A percentile compares a stretch with the other conserved stretches of the same genome.
Evolutionary conservation across 35 echinoderm and acorn worm genomes (phyloP).

Genomic region (Acanthaster planci): DNA sequence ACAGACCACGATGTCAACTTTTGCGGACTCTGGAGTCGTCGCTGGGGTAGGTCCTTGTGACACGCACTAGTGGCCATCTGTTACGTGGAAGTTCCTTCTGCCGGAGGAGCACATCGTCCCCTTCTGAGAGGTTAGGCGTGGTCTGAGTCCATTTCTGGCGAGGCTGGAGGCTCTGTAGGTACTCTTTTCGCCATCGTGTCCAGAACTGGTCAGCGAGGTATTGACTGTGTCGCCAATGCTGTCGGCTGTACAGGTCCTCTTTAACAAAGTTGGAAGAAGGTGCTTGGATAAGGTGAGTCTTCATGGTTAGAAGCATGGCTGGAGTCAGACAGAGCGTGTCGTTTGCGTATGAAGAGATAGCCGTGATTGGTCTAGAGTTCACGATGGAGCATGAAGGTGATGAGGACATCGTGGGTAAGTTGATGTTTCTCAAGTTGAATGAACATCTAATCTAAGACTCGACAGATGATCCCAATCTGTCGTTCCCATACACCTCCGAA

Average conservation of each 20-base stretch:
- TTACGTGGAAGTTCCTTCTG: too few species aligned
- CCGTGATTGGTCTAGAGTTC: neutral
- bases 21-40: too few species aligned
- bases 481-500: conserved; percentile 61
- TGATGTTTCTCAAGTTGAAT: neutral
- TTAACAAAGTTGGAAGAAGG: neutral
- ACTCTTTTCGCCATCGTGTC: neutral
- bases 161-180: neutral
- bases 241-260: neutral
- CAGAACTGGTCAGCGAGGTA: neutral
- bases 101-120: too few species aligned
- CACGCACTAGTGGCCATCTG: too few species aligned
- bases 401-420: neutral
- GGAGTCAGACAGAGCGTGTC: neutral
- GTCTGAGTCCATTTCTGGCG: neutral
- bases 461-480: conserved; percentile 44
- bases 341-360: neutral
- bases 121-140: too few species aligned
- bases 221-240: neutral
- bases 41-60: too few species aligned
- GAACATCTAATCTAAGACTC: conserved; percentile 17
- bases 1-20: too few species aligned
- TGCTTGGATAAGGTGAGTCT: neutral
- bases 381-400: neutral
- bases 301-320: neutral